Evolutionary conservation across 2,888 invertebrate species (phyloP), one percentile per base, ranked within the genome.

Genomic region (Spodoptera exigua): DNA sequence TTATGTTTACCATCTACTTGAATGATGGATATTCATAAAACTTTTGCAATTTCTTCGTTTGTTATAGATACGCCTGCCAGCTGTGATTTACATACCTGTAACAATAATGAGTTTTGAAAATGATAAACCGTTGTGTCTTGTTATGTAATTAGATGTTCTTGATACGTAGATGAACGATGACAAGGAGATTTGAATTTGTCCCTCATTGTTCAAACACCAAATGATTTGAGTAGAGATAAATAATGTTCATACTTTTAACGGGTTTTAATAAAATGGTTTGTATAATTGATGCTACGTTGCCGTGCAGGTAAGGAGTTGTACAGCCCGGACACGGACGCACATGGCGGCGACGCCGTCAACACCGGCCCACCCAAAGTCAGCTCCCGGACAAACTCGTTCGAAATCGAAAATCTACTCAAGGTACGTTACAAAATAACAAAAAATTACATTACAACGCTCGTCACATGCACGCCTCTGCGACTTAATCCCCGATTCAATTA

Each of bases 361-460:
- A 81, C 84, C 17, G 94, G 94, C 44, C 91, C 93, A 12, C 93
- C 93, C 9, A 97, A 96, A 91, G 96, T 96, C 82, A 96, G 96
- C 78, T 97, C 97, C 52, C 95, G 98, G 78, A 97, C 98, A 66
- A 98, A 98, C 92, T 98, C 98, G 59, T 98, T 98, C 89, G 99
- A 99, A 95, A 99, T 99, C 83, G 99, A 99, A 94, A 98, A 98
- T 93, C 95, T 99, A 82, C 95, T 99, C 74, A 98, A 98, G 96
- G 68, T 69, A 69, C 59, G 51, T 69, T 57, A 68, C 27, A 57
- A 52, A 53, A 61, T 55, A 43, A 43, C 40, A 61, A 48, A 61
- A 75, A 71, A 78, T 68, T 71, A 79, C 59, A 76, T 82, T 78
- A 68, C 72, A 64, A 70, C 68, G 65, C 74, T 72, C 77, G 60